These are phyloP conservation scores for Blastomussa wellsi DNA, from an alignment of 92 coral and sea anemone genomes.

Conservation along the genomic window DNA sequence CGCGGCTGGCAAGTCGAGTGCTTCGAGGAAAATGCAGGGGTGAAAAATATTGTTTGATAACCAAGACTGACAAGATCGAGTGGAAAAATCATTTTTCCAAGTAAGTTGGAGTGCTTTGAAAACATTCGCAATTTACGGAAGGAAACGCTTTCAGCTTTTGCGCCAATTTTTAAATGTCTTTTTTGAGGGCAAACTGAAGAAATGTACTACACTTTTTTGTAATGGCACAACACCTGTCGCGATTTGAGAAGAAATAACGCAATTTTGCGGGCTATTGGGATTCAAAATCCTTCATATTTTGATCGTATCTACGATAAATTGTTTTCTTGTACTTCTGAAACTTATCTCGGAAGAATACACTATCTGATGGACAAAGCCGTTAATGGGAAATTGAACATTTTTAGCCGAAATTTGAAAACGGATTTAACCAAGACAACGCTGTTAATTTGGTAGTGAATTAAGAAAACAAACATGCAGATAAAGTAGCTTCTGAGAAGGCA, in stretches of 20 bases:
- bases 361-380: background rate
- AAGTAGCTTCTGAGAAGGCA: background rate
- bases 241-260: background rate
- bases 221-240: background rate
- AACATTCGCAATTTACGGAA: constrained; percentile 1
- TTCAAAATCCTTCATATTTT: background rate
- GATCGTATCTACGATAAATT: constrained; percentile 20
- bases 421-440: background rate
- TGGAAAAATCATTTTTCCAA: constrained; percentile 34
- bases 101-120: constrained; percentile 39
- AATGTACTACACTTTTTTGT: constrained; percentile 5
- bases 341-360: background rate
- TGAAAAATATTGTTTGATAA: constrained; percentile 18
- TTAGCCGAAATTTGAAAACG: background rate
- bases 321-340: background rate
- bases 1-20: constrained; percentile 6
- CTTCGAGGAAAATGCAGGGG: constrained; percentile 13
- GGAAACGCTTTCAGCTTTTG: background rate
- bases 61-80: constrained; percentile 21
- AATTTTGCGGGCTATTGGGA: constrained; percentile 19
- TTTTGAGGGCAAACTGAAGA: background rate
- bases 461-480: background rate
- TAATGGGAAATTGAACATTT: constrained; percentile 15
- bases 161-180: background rate
- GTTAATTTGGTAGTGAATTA: constrained; percentile 1